Conservation (phyloP, 2,888 invertebrate genomes). For the Oxytorus armatus region DNA sequence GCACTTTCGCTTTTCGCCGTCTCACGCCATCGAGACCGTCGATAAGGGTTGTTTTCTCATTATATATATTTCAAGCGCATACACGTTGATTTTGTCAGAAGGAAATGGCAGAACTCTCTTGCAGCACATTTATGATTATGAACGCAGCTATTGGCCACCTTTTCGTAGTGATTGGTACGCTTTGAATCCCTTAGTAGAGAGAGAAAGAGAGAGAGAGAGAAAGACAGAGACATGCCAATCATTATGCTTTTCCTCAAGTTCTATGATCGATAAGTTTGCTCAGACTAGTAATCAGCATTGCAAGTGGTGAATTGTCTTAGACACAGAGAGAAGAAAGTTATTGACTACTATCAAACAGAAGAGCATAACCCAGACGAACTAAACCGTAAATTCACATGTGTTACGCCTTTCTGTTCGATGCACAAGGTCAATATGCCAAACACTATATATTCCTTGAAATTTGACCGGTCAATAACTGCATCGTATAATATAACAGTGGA, state of each 20-base stretch:
- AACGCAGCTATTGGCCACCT: slow-evolving; percentile 5
- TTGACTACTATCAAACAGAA: neutral
- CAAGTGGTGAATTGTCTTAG: neutral
- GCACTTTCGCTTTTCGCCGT: slow-evolving; percentile 64
- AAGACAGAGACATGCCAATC: neutral
- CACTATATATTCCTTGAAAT: neutral
- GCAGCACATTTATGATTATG: neutral
- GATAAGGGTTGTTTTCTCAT: slow-evolving; percentile 76
- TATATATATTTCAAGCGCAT: slow-evolving; percentile 32
- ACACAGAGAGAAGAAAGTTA: neutral
- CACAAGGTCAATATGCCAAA: slow-evolving; percentile 7
- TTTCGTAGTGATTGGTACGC: neutral
- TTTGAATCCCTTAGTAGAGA: neutral
- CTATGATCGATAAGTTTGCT: neutral
- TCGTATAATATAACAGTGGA: neutral
- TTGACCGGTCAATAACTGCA: slow-evolving; percentile 14
- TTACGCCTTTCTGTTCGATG: slow-evolving; percentile 5
- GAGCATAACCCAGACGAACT: neutral
- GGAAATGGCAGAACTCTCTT: slow-evolving; percentile 10
- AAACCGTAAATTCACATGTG: neutral
- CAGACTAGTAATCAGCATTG: neutral
- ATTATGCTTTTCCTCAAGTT: neutral
- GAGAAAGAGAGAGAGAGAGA: neutral
- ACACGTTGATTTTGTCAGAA: slow-evolving; percentile 42
- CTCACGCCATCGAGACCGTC: slow-evolving; percentile 34